phyloP scores from a whole-genome alignment of 2,113 vertebrate species.

The Sander vitreus region DNA sequence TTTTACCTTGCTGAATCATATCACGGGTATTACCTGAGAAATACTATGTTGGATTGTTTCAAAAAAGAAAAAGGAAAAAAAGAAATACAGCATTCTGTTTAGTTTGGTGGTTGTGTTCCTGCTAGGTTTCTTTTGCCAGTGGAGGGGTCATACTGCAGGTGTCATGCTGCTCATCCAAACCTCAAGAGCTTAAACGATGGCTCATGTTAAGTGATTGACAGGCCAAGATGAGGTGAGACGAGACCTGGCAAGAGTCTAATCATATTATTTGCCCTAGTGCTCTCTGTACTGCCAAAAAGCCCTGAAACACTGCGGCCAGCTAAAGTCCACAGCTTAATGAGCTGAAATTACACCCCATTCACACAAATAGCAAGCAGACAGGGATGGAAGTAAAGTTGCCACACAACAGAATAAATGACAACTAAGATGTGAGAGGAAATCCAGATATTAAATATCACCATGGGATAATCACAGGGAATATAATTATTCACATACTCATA shows the following conservation, averaged over 20 bases:
- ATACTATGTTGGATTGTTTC: background rate
- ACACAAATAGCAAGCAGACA: constrained; percentile 67
- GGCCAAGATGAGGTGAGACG: constrained; percentile 44
- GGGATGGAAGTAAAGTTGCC: constrained; percentile 14
- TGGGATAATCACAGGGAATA: background rate
- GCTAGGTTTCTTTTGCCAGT: background rate
- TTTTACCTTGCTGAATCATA: background rate
- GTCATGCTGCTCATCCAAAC: constrained; percentile 31
- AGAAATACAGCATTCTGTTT: background rate
- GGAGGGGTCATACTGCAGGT: constrained; percentile 17
- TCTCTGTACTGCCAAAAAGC: constrained; percentile 52
- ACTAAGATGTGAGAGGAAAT: constrained; percentile 4
- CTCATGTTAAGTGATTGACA: constrained; percentile 38
- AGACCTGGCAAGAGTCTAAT: constrained; percentile 52
- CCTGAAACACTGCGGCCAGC: constrained; percentile 38
- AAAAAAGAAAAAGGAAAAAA: too few relatives aligned
- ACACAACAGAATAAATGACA: constrained; percentile 27
- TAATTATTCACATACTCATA: background rate
- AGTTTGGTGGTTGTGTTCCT: background rate
- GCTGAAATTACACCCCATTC: constrained; percentile 79
- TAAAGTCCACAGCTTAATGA: constrained; percentile 39
- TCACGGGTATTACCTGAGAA: background rate
- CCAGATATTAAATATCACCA: background rate
- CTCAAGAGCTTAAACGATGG: constrained; percentile 35
- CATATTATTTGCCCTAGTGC: constrained; percentile 61